Conservation (phyloP, 2,113 vertebrate genomes). For the Sphaerodactylus townsendi region DNA sequence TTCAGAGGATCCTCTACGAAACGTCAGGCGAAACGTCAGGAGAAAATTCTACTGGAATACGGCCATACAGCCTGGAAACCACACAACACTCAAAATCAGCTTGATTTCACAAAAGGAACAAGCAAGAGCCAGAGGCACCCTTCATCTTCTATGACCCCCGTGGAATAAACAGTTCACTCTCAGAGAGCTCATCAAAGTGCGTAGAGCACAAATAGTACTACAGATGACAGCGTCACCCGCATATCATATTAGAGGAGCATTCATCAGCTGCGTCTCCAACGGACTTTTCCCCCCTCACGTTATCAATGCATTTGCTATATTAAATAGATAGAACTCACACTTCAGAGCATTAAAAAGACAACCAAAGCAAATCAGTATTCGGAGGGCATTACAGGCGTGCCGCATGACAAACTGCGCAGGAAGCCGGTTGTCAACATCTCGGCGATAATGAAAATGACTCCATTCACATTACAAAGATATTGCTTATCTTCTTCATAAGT, state of each 20-base stretch:
- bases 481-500: conserved; percentile 53
- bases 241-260: conserved; percentile 13
- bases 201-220: conserved; percentile 45
- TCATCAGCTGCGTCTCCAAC: conserved; percentile 43
- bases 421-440: conserved; percentile 64
- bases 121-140: background rate
- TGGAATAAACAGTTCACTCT: conserved; percentile 32
- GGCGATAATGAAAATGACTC: conserved; percentile 65
- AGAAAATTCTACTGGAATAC: too few species aligned
- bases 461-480: conserved; percentile 57
- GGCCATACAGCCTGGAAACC: too few species aligned
- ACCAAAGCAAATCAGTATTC: conserved; percentile 61
- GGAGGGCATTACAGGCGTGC: conserved; percentile 49
- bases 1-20: too few species aligned
- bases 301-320: conserved; percentile 55
- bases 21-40: too few species aligned
- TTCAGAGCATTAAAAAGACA: conserved; percentile 47
- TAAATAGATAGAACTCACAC: conserved; percentile 59
- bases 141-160: conserved; percentile 12
- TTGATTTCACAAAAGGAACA: background rate
- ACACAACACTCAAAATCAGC: too few species aligned
- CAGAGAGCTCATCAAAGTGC: conserved; percentile 19
- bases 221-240: background rate
- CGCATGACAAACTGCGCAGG: conserved; percentile 57
- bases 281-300: conserved; percentile 43